Conservation (phyloP, 1,140 invertebrate species). For the Scaptomyza montana region DNA sequence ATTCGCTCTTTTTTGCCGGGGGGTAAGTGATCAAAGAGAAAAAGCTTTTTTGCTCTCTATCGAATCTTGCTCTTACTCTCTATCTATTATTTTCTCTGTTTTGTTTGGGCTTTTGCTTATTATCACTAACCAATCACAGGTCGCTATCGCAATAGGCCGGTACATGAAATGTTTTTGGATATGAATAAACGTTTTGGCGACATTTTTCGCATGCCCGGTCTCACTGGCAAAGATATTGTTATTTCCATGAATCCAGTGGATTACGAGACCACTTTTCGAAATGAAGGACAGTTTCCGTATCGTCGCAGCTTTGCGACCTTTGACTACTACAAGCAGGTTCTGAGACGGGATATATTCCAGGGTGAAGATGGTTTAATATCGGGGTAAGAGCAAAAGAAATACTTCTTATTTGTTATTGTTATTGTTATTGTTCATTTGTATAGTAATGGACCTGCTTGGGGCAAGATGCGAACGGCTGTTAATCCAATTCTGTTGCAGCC, state of each 20-base stretch:
- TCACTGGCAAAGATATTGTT: constrained; percentile 64
- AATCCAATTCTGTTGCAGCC: constrained; percentile 78
- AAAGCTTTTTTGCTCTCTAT: constrained; percentile 5
- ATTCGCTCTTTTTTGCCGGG: constrained; percentile 69
- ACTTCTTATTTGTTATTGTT: background rate
- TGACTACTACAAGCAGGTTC: constrained; percentile 63
- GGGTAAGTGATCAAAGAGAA: constrained; percentile 42
- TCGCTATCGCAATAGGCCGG: constrained; percentile 52
- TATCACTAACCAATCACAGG: constrained; percentile 47
- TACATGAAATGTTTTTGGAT: constrained; percentile 61
- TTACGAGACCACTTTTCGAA: constrained; percentile 65
- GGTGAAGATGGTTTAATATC: constrained; percentile 57
- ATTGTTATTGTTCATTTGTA: background rate
- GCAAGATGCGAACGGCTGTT: constrained; percentile 66
- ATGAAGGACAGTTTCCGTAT: constrained; percentile 73
- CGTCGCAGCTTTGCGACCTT: constrained; percentile 61
- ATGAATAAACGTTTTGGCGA: constrained; percentile 57
- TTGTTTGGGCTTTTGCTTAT: background rate
- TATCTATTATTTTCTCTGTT: constrained; percentile 6
- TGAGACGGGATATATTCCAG: constrained; percentile 63
- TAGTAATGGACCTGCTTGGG: constrained; percentile 71
- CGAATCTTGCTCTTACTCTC: background rate
- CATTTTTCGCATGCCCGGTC: constrained; percentile 62
- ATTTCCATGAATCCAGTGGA: constrained; percentile 72
- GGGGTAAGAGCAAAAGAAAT: constrained; percentile 42